Evolutionary conservation across 1,140 invertebrate genomes (phyloP).

Genomic region (Leptinotarsa defecta): DNA sequence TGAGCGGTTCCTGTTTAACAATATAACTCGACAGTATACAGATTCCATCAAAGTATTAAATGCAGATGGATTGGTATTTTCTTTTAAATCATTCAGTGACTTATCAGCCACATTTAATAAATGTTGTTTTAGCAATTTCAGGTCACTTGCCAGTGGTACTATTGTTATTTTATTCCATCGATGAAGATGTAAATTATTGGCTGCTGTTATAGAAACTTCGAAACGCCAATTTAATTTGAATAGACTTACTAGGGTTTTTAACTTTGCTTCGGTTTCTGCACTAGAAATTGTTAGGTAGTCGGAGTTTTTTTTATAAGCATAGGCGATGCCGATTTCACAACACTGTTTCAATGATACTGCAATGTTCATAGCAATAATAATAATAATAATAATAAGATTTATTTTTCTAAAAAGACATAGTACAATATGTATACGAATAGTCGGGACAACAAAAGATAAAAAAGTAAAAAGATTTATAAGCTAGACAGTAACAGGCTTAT

Average conservation of each 20-base stretch:
- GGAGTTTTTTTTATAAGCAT: no score
- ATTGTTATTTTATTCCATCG: constrained; percentile 52
- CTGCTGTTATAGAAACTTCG: constrained; percentile 43
- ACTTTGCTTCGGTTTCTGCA: constrained; percentile 21
- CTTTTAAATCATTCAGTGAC: constrained; percentile 28
- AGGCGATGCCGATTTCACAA: constrained; percentile 14
- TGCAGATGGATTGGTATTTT: constrained; percentile 31
- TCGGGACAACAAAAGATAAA: no score
- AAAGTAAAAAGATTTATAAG: no score
- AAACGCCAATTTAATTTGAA: constrained; percentile 27
- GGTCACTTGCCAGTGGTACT: constrained; percentile 49
- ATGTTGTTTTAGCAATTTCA: constrained; percentile 20
- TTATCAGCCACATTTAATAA: constrained; percentile 33
- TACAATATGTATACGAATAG: no score
- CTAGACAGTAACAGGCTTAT: no score
- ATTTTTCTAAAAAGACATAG: no score
- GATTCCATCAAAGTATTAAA: constrained; percentile 37
- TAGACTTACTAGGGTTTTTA: constrained; percentile 24
- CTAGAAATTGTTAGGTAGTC: not conserved
- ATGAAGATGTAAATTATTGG: constrained; percentile 45
- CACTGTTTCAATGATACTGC: constrained; percentile 34
- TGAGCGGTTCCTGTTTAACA: constrained; percentile 36
- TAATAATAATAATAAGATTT: no score
- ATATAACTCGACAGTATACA: constrained; percentile 34
- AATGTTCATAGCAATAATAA: constrained; percentile 39